Conservation (phyloP, 1,140 invertebrate species). For the Diabrotica virgifera region DNA sequence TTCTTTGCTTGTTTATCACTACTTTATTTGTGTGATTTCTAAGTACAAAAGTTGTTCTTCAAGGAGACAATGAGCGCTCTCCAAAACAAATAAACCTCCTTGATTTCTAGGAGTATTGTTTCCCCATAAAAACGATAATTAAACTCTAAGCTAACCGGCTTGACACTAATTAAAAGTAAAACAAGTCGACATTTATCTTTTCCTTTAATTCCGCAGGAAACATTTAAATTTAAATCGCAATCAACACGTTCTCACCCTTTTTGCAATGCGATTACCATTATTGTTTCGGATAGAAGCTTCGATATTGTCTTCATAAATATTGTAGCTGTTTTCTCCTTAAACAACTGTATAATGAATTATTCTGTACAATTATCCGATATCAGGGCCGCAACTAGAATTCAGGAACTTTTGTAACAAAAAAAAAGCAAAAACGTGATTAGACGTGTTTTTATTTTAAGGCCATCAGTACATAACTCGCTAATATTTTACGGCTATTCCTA, state of each 20-base stretch:
- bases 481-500: too few species aligned
- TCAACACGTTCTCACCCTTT: constrained; percentile 6
- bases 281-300: neutral
- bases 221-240: constrained; percentile 5
- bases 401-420: too few species aligned
- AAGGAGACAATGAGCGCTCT: too few species aligned
- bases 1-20: too few species aligned
- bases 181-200: constrained; percentile 8
- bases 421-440: too few species aligned
- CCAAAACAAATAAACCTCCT: too few species aligned
- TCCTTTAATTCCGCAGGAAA: constrained; percentile 8
- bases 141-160: neutral
- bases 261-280: neutral
- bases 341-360: neutral
- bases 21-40: too few species aligned
- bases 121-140: neutral
- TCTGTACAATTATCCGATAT: neutral
- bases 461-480: too few species aligned
- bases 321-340: neutral
- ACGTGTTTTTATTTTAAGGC: too few species aligned
- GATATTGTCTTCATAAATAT: constrained; percentile 9
- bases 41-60: too few species aligned
- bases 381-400: too few species aligned
- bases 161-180: constrained; percentile 1
- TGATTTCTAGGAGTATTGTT: neutral